These are phyloP conservation scores for Siphlonurus alternatus DNA, from an alignment of 2,888 invertebrate species.

Conservation along the genomic window DNA sequence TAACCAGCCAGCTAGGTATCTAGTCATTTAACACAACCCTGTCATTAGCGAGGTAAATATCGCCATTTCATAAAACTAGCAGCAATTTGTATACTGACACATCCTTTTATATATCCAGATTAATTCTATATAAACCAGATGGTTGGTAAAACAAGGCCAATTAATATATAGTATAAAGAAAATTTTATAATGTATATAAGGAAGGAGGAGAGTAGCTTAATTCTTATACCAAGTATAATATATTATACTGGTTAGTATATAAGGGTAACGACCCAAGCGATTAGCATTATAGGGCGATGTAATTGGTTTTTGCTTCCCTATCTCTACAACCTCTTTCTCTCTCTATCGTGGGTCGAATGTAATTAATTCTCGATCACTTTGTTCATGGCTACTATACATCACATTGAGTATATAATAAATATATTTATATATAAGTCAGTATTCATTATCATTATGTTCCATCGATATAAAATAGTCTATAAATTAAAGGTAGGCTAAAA, in stretches of 20 bases:
- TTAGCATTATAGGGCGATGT: neutral
- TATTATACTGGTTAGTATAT: neutral
- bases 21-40: no score
- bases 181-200: neutral
- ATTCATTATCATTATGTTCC: no score
- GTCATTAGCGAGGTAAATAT: neutral
- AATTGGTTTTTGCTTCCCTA: neutral
- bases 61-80: neutral
- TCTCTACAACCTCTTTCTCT: neutral
- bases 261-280: neutral
- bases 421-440: no score
- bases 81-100: neutral
- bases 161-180: no score
- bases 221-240: no score
- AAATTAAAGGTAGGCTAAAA: no score
- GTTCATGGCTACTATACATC: no score
- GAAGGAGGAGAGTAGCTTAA: neutral
- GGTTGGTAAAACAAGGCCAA: neutral
- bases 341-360: neutral
- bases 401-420: no score
- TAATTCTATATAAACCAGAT: neutral
- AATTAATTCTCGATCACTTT: no score
- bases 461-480: no score
- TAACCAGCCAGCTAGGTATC: neutral
- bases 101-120: neutral